phyloP scores from a whole-genome alignment of 2,113 vertebrate species.

The Mus pahari region DNA sequence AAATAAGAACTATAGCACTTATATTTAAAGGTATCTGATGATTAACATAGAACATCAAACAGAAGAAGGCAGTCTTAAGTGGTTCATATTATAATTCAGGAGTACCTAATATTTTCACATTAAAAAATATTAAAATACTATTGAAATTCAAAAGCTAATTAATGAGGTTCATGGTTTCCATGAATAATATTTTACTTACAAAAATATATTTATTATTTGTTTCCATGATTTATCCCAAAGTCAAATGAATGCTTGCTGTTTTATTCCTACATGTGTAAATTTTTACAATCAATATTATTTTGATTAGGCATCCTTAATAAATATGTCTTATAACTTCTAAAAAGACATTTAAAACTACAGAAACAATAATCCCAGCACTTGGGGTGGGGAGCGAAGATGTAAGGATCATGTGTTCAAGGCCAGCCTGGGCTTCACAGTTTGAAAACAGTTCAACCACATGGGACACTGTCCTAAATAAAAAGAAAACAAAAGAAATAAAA shows the following conservation, averaged over 20 bases:
- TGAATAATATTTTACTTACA: neutral
- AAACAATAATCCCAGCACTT: neutral
- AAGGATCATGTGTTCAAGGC: neutral
- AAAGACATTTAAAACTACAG: neutral
- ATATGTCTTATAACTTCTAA: conserved; percentile 9
- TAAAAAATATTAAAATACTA: neutral
- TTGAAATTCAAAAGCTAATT: neutral
- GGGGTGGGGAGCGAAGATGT: neutral
- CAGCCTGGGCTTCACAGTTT: neutral
- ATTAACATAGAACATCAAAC: neutral
- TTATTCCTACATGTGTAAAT: neutral
- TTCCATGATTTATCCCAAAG: conserved; percentile 13
- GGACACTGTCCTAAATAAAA: neutral
- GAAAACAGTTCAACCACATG: neutral
- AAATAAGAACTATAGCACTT: neutral
- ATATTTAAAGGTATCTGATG: neutral
- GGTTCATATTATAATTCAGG: neutral
- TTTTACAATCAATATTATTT: conserved; percentile 29
- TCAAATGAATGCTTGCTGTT: conserved; percentile 38
- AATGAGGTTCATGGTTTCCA: neutral
- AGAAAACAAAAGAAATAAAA: no score
- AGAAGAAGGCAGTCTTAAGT: neutral
- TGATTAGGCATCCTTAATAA: neutral
- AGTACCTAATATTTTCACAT: neutral
- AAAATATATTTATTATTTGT: neutral